Evolutionary conservation across 53 echinoderm and acorn worm species (phyloP).

Genomic region (Holothuria scabra): DNA sequence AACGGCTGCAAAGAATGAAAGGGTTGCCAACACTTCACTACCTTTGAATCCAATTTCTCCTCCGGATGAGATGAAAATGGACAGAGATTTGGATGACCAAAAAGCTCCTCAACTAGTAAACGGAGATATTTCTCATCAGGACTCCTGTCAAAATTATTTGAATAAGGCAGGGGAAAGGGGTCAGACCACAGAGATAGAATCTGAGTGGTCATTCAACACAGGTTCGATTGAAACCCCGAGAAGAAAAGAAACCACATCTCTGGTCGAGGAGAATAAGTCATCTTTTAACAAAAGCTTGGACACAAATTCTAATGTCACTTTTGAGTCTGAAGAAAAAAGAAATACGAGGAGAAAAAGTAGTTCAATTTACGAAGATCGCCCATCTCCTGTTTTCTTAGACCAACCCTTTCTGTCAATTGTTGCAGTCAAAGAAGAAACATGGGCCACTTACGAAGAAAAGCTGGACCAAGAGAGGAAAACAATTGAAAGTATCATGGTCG

Average conservation of each 20-base stretch:
- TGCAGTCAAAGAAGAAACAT: constrained; percentile 38
- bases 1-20: not conserved
- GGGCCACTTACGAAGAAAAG: constrained; percentile 53
- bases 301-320: constrained; percentile 31
- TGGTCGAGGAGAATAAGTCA: not conserved
- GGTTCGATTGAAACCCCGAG: too few species aligned
- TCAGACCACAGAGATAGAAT: too few species aligned
- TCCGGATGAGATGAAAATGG: constrained; percentile 26
- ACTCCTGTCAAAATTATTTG: too few species aligned
- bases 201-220: too few species aligned
- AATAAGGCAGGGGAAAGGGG: too few species aligned
- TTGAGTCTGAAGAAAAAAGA: constrained; percentile 52
- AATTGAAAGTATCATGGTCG: constrained; percentile 77
- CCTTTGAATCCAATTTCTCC: not conserved
- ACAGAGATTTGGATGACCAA: not conserved
- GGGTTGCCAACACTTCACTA: not conserved
- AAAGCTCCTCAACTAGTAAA: too few species aligned
- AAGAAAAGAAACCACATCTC: too few species aligned
- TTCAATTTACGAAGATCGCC: constrained; percentile 55
- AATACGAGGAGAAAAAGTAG: constrained; percentile 47
- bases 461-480: constrained; percentile 69
- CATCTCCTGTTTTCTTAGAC: constrained; percentile 60
- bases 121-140: too few species aligned
- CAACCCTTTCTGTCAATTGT: constrained; percentile 63
- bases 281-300: not conserved